phyloP scores from a whole-genome alignment of 2,113 vertebrate genomes.

The Eulacestoma nigropectus region DNA sequence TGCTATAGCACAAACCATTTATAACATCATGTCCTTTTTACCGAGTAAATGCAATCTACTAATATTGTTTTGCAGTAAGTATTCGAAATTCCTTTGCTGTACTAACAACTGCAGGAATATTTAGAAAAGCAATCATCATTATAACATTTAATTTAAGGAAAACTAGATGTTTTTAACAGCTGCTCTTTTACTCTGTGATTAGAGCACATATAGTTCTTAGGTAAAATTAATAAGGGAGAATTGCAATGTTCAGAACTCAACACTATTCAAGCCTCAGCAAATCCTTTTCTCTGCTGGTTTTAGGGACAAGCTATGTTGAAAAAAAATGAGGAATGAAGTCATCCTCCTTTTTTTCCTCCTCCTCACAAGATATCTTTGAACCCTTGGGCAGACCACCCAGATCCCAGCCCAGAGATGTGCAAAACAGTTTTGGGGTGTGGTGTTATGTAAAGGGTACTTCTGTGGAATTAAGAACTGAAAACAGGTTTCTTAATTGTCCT shows the following conservation, averaged over 20 bases:
- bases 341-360: neutral
- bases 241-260: neutral
- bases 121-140: neutral
- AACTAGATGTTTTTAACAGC: neutral
- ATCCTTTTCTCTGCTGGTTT: neutral
- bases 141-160: neutral
- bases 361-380: neutral
- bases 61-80: neutral
- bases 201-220: neutral
- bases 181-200: neutral
- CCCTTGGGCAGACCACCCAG: neutral
- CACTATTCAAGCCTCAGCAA: neutral
- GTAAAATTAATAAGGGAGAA: neutral
- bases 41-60: neutral
- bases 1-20: neutral
- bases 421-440: neutral
- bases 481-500: neutral
- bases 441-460: neutral
- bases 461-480: neutral
- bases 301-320: neutral
- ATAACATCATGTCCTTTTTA: neutral
- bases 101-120: neutral
- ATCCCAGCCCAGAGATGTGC: neutral
- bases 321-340: neutral
- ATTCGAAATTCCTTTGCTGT: conserved; percentile 5